Evolutionary conservation across 2,797 vertebrate genomes (phyloP), one percentile per base, ranked within the genome.

Genomic region (Chelon auratus): DNA sequence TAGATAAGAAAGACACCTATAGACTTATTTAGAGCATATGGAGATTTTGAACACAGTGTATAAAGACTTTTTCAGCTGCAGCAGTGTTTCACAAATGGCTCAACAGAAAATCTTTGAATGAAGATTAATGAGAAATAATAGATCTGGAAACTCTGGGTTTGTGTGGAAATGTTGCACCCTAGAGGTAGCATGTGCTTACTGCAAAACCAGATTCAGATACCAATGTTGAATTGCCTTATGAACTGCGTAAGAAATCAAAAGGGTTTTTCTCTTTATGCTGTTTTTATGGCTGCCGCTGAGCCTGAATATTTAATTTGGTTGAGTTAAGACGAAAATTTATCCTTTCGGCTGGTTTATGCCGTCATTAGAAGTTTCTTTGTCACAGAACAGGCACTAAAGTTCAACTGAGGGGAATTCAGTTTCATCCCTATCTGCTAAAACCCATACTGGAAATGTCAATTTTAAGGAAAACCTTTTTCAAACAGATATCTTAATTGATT

Each of bases 151-250:
- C 10, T 40, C n/a, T 12, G 13, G 3, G 50, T 72, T 73, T 37
- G 36, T 69, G 62, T 74, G 75, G 68, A 75, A 65, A 81, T 66
- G 75, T 66, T 72, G 75, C 89, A 20, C 87, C 64, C 87, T 87
- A 81, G 80, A 90, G 87, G 87, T 15, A 20, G 57, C 15, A 2
- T 39, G 43, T 3, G 36, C 75, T 65, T 50, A 87, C 68, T 89
- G 63, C 82, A 86, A 61, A 68, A 17, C 22, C 4, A 17, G 24
- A 52, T 20, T 62, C 9, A 33, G 6, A 18, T 15, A 9, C 8
- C 30, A 26, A 39, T 3, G 43, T 18, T 10, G 9, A 1, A 51
- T 62, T 53, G 52, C 48, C 5, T 51, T 4, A 2, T 36, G 26
- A 17, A 24, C 30, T 22, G 5, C 20, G 9, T 10, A 26, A 37